Conservation (phyloP, 2,888 invertebrate genomes). For the Aplocera efformata region DNA sequence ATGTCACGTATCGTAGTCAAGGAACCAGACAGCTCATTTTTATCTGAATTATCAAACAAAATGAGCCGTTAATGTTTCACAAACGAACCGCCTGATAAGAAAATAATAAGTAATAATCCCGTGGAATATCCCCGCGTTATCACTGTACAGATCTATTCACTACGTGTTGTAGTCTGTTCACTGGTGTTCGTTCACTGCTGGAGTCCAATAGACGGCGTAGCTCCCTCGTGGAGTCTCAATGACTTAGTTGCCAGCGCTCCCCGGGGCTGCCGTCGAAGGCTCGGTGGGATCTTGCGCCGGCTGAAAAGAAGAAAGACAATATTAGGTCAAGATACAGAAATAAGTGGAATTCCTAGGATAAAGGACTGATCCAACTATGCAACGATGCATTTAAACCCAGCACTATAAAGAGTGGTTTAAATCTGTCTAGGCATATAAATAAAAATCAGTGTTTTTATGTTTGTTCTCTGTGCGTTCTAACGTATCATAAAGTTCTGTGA, state of each 20-base stretch:
- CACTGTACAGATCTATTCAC: slow-evolving; percentile 20
- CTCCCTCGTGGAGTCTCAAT: background rate
- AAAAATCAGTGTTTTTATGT: too few species aligned
- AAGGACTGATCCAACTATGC: too few species aligned
- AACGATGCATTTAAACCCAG: too few species aligned
- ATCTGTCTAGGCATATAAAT: too few species aligned
- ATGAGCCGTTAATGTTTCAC: too few species aligned
- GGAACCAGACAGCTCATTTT: too few species aligned
- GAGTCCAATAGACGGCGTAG: slow-evolving; percentile 4
- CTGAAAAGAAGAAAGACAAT: slow-evolving; percentile 43
- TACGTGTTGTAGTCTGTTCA: slow-evolving; percentile 10
- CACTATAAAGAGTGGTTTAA: too few species aligned
- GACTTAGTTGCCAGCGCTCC: slow-evolving; percentile 34
- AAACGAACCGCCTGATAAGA: background rate
- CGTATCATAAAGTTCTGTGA: too few species aligned
- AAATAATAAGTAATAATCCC: slow-evolving; percentile 3
- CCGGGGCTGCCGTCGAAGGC: slow-evolving; percentile 51
- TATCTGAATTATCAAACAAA: too few species aligned
- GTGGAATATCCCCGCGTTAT: slow-evolving; percentile 7
- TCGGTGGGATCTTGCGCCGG: slow-evolving; percentile 63
- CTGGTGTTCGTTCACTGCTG: slow-evolving; percentile 4
- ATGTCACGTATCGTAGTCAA: too few species aligned
- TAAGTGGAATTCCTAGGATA: too few species aligned
- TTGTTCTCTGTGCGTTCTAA: too few species aligned
- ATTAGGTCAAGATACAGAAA: background rate